A percentile compares a stretch with the other conserved stretches of the same genome.
Evolutionary conservation across 2,113 vertebrate genomes (phyloP).

Genomic region (Leuciscus idus): DNA sequence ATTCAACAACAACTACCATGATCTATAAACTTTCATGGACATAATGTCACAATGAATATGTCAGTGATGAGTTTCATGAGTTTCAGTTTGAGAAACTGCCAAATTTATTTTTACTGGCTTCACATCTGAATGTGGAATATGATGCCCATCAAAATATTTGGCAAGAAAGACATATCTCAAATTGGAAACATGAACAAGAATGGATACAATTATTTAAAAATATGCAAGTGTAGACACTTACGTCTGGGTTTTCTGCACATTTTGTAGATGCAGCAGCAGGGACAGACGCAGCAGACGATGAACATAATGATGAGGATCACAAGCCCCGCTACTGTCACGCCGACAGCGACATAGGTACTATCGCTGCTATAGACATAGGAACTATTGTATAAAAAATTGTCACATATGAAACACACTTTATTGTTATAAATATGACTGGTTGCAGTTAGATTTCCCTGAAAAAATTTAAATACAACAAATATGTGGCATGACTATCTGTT

Average conservation of each 20-base stretch:
- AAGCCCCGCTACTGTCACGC: constrained; percentile 37
- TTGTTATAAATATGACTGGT: neutral
- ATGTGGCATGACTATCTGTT: neutral
- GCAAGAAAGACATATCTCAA: neutral
- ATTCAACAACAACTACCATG: too few species aligned
- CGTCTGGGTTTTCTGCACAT: constrained; percentile 81
- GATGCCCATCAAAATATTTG: neutral
- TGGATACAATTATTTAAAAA: neutral
- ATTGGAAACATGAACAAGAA: neutral
- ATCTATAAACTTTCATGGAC: neutral
- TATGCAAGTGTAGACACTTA: constrained; percentile 70
- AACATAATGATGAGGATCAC: constrained; percentile 71
- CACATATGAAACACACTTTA: neutral
- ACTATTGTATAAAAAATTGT: too few species aligned
- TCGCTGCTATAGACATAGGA: too few species aligned
- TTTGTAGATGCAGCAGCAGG: constrained; percentile 92
- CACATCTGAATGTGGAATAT: neutral
- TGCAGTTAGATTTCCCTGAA: neutral
- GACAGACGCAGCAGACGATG: constrained; percentile 87
- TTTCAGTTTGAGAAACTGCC: neutral
- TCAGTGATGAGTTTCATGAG: neutral
- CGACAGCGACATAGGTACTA: neutral
- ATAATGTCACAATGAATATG: neutral
- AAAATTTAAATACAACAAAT: neutral
- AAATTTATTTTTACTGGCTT: neutral